These are phyloP conservation scores for Saguinus imperator DNA, from an alignment of 2,113 vertebrate genomes.

Conservation along the genomic window DNA sequence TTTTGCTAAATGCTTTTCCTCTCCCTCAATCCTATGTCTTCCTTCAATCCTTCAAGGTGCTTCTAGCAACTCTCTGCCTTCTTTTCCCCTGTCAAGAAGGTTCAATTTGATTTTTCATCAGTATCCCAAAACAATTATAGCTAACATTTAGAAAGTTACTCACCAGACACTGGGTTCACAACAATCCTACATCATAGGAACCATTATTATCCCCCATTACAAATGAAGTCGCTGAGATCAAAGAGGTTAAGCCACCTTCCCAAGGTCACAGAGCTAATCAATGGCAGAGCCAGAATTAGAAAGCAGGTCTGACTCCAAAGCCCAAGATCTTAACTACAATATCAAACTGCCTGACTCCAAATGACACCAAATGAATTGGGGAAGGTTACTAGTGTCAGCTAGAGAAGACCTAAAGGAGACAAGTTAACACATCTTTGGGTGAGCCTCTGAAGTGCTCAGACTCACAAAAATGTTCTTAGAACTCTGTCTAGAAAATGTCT, in stretches of 20 bases:
- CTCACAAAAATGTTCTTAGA: slow-evolving; percentile 14
- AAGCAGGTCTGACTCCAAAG: slow-evolving; percentile 9
- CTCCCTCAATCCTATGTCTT: background rate
- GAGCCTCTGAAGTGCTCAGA: slow-evolving; percentile 24
- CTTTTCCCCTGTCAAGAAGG: slow-evolving; percentile 33
- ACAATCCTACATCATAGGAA: background rate
- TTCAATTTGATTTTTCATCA: slow-evolving; percentile 33
- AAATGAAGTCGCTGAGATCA: slow-evolving; percentile 5
- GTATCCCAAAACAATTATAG: background rate
- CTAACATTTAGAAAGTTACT: slow-evolving; percentile 27
- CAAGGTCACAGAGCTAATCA: slow-evolving; percentile 46
- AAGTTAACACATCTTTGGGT: slow-evolving; percentile 8
- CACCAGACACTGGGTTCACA: background rate
- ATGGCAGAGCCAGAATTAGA: slow-evolving; percentile 20
- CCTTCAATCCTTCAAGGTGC: slow-evolving; percentile 21
- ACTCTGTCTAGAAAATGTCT: background rate
- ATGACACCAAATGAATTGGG: background rate
- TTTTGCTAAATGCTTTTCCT: background rate
- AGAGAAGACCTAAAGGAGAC: slow-evolving; percentile 31
- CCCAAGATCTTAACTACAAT: background rate
- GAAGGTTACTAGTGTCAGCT: background rate
- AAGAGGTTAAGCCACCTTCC: background rate
- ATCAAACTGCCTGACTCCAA: background rate
- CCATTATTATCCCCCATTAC: background rate
- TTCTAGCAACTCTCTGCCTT: background rate